phyloP scores from a whole-genome alignment of 1,140 invertebrate genomes.

The Araneus ventricosus region DNA sequence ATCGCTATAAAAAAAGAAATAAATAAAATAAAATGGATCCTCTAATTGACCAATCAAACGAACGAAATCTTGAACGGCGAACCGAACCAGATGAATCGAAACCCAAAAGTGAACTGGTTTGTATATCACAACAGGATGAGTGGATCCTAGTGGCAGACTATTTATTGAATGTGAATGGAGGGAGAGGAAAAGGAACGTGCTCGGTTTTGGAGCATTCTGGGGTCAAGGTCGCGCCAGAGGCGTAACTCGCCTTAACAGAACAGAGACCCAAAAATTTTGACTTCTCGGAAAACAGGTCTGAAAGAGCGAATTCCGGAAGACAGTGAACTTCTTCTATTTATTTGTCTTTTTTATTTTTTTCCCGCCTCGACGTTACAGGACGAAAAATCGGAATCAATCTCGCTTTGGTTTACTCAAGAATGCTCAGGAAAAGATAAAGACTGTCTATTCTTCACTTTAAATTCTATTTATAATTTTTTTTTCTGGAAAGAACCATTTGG shows the following conservation, averaged over 20 bases:
- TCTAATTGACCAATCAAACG: too few relatives aligned
- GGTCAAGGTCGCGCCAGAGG: slow-evolving; percentile 1
- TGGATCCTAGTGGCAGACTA: not conserved
- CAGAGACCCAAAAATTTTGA: not conserved
- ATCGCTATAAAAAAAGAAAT: too few relatives aligned
- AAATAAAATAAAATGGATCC: too few relatives aligned
- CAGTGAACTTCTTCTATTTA: too few relatives aligned
- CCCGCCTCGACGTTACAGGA: not conserved
- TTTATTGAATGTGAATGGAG: not conserved
- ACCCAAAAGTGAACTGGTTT: not conserved
- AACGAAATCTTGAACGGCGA: too few relatives aligned
- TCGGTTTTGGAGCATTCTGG: not conserved
- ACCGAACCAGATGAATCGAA: too few relatives aligned
- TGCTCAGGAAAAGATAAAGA: not conserved
- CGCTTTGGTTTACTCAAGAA: not conserved
- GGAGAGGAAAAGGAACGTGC: not conserved
- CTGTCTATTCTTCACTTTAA: not conserved
- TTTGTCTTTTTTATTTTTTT: not conserved
- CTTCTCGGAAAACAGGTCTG: not conserved
- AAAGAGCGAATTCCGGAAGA: not conserved
- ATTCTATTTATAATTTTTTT: not conserved
- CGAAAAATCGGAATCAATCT: not conserved
- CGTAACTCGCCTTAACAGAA: not conserved
- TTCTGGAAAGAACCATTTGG: too few relatives aligned
- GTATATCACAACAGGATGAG: not conserved